Evolutionary conservation across 2,888 invertebrate species (phyloP).

Genomic region (Acanthosepion lycidas): DNA sequence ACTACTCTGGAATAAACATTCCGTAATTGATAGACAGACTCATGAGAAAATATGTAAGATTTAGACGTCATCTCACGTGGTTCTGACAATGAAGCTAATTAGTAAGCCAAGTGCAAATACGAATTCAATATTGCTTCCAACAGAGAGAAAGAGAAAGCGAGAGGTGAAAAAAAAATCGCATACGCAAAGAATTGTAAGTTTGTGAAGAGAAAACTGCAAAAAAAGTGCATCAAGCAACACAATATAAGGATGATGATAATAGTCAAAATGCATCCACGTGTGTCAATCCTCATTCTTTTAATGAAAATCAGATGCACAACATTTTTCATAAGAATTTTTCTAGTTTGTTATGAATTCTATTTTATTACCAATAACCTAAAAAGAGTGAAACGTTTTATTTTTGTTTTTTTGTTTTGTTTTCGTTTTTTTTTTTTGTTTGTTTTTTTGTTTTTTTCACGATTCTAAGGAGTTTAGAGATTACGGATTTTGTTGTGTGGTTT

Average conservation of each 20-base stretch:
- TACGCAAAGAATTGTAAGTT: not conserved
- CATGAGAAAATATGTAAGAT: slow-evolving; percentile 6
- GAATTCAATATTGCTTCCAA: not conserved
- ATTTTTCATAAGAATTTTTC: too few relatives aligned
- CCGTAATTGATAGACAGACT: not conserved
- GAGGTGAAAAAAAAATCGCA: not conserved
- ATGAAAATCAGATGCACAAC: too few relatives aligned
- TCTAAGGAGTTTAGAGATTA: too few relatives aligned
- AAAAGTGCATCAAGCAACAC: not conserved
- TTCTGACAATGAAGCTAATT: slow-evolving; percentile 33
- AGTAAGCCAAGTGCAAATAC: not conserved
- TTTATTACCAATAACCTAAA: too few relatives aligned
- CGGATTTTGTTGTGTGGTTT: too few relatives aligned
- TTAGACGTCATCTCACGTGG: not conserved
- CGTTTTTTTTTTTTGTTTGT: too few relatives aligned
- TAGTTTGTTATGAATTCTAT: too few relatives aligned
- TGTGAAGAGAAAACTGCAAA: not conserved
- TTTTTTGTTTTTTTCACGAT: too few relatives aligned
- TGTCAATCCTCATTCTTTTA: not conserved
- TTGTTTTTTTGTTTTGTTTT: too few relatives aligned
- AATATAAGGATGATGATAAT: not conserved
- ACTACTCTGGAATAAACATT: not conserved
- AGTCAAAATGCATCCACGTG: not conserved
- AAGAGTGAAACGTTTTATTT: too few relatives aligned
- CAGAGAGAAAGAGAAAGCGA: not conserved